phyloP scores from a whole-genome alignment of 2,888 invertebrate genomes.

The Sicus ferrugineus region DNA sequence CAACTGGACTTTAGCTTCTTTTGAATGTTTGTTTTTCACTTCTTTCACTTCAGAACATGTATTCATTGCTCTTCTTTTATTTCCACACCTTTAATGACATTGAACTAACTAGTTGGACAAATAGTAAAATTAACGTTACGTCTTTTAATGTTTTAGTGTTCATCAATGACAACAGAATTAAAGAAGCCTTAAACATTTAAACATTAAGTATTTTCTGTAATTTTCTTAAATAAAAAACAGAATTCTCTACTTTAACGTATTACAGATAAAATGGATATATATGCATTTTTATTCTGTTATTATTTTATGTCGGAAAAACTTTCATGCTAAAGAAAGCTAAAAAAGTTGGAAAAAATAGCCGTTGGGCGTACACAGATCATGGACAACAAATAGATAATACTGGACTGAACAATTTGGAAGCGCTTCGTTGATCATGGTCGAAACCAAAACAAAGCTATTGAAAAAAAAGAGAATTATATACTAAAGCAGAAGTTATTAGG shows the following conservation, averaged over 20 bases:
- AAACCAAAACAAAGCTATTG: constrained; percentile 14
- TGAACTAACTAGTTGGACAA: constrained; percentile 23
- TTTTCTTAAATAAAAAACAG: too few species aligned
- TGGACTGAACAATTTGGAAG: constrained; percentile 17
- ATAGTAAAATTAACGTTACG: background rate
- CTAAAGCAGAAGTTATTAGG: constrained; percentile 23
- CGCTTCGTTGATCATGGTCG: constrained; percentile 30
- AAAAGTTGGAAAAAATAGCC: too few species aligned
- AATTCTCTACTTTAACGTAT: too few species aligned
- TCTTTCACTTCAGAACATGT: too few species aligned
- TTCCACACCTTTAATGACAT: constrained; percentile 23
- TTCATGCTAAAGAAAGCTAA: too few species aligned
- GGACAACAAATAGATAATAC: constrained; percentile 8
- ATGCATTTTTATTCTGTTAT: too few species aligned
- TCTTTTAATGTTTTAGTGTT: background rate
- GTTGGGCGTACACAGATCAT: background rate
- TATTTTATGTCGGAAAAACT: too few species aligned
- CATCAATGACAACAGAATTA: background rate
- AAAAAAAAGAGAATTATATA: background rate
- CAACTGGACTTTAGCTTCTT: too few species aligned
- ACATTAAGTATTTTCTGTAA: background rate
- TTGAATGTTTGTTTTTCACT: too few species aligned
- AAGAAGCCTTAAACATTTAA: background rate
- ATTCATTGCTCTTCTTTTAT: background rate
- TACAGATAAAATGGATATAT: too few species aligned